phyloP scores from a whole-genome alignment of 2,113 vertebrate genomes.

The Pristiophorus japonicus region DNA sequence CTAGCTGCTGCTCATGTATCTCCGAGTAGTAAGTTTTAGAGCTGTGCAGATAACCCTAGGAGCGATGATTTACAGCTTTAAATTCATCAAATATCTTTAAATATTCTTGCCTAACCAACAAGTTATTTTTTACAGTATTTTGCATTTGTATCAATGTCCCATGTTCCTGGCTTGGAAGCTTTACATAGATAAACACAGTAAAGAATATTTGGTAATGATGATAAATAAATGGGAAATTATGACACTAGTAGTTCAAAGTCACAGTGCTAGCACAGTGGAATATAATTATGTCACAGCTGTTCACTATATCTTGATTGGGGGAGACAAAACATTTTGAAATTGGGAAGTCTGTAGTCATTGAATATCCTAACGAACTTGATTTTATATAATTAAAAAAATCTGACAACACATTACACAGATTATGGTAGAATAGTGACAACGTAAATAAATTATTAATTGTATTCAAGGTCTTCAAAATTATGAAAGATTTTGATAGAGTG shows the following conservation, averaged over 20 bases:
- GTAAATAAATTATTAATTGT: not conserved
- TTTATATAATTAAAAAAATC: not conserved
- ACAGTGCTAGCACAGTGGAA: not conserved
- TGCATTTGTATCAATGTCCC: no score
- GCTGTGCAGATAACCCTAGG: not conserved
- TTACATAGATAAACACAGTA: not conserved
- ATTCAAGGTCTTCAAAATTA: not conserved
- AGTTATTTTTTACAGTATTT: no score
- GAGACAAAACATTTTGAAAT: not conserved
- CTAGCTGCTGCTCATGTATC: not conserved
- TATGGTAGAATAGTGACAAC: not conserved
- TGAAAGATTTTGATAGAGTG: not conserved
- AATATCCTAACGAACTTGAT: not conserved
- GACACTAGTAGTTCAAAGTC: not conserved
- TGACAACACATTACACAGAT: not conserved
- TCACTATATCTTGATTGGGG: not conserved
- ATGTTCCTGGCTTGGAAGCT: conserved; percentile 17
- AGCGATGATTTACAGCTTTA: not conserved
- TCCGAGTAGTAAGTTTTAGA: not conserved
- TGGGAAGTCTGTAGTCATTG: not conserved
- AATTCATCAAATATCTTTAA: not conserved
- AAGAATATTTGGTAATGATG: not conserved
- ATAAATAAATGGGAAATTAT: conserved; percentile 10
- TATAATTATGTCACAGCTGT: not conserved
- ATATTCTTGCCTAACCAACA: conserved; percentile 4